Base-by-base conservation (phyloP, 2,888 invertebrate species). In the Torymus auratus region DNA sequence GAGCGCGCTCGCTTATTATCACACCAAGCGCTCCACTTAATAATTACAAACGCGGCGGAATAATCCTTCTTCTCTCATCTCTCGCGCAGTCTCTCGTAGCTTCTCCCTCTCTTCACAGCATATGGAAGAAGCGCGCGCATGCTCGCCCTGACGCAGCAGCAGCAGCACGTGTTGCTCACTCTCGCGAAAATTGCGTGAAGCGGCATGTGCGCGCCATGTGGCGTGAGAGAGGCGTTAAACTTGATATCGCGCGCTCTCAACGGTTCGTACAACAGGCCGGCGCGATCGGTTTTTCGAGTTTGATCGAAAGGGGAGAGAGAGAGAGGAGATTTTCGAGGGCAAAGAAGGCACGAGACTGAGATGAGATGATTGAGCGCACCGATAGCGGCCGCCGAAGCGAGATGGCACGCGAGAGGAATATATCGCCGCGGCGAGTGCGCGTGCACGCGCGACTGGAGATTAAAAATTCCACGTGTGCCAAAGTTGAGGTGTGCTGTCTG, bases 1-100 rank as follows among this genome's bases (percentile, higher is more conserved):
- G 20, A 41, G 52, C 15, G 61, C 60, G 67, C 72, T 82, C 71
- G 68, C 58, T 78, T 78, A 75, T 82, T 82, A 82, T 77, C 77
- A 61, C 70, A 72, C 80, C 73, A n/a, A 64, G 60, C 73, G 77
- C 82, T 64, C 69, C 60, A 65, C 65, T 79, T 77, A 65, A 73
- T 73, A 78, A 82, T 80, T 73, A 74, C 82, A 77, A 77, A 73
- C 56, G 68, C 23, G n/a, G 64, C 62, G 55, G 50, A 61, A 79
- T 28, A 68, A 61, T 73, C 41, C 41, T 41, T 41, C 28, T 64
- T 41, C 15, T 4, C 41, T 10, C 71, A 50, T 23, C 69, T n/a
- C 13, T 13, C 28, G 13, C 13, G 23, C 23, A 14, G 7, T 15
- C 41, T 10, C 15, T 14, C 2, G n/a, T n/a, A 2, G 7, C 4